These are phyloP conservation scores for Amiota minor DNA, from an alignment of 2,888 invertebrate genomes.

Conservation along the genomic window DNA sequence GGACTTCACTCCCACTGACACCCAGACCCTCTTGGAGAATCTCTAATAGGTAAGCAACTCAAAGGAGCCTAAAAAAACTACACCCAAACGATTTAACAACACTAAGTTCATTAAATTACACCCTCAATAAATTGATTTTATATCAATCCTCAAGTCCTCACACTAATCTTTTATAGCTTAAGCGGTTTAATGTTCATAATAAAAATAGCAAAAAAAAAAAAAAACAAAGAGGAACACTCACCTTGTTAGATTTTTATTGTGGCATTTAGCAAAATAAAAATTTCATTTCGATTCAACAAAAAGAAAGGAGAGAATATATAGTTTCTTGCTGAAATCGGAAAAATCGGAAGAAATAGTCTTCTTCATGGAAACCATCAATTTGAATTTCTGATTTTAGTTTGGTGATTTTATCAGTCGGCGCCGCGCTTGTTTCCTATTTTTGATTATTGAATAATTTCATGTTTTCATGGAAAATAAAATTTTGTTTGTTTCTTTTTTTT, in stretches of 20 bases:
- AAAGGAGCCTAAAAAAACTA: too few relatives aligned
- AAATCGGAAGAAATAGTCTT: neutral
- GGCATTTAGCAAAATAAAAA: neutral
- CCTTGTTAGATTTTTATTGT: conserved; percentile 21
- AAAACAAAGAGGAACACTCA: neutral
- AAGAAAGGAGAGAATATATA: too few relatives aligned
- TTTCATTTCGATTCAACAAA: neutral
- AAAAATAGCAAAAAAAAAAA: too few relatives aligned
- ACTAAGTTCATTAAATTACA: too few relatives aligned
- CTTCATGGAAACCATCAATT: neutral
- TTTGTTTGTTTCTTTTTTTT: conserved; percentile 15
- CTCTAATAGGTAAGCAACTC: too few relatives aligned
- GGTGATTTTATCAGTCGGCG: conserved; percentile 6
- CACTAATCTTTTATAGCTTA: too few relatives aligned
- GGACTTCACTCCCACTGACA: too few relatives aligned
- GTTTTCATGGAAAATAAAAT: neutral
- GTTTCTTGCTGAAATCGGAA: neutral
- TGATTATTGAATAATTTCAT: neutral
- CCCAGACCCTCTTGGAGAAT: too few relatives aligned
- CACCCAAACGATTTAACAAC: too few relatives aligned
- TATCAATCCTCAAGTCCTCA: too few relatives aligned
- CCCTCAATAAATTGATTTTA: too few relatives aligned
- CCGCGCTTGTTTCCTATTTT: conserved; percentile 7
- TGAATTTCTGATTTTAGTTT: neutral
- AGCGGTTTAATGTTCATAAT: too few relatives aligned